A percentile compares a stretch with the other conserved stretches of the same genome.
Conservation (phyloP, 2,797 vertebrate genomes). For the Coracias cyanogaster region DNA sequence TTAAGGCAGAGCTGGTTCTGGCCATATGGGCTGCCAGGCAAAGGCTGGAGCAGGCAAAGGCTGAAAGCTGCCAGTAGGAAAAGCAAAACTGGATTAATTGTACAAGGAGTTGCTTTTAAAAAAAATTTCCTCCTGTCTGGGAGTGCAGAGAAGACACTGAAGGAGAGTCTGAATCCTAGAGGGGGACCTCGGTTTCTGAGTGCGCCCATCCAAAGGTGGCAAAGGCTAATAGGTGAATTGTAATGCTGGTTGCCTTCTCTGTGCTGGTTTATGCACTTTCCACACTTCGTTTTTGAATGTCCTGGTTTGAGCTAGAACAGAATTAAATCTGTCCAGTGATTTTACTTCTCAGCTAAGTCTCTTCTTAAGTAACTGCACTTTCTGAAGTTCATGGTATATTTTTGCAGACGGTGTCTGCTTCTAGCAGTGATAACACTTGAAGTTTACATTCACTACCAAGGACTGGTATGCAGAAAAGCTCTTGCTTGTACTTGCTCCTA, state of each 20-base stretch:
- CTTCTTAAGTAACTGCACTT: not conserved
- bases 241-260: not conserved
- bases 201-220: not conserved
- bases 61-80: not conserved
- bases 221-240: not conserved
- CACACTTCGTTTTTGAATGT: not conserved
- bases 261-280: not conserved
- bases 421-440: not conserved
- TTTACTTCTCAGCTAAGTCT: not conserved
- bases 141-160: not conserved
- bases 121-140: not conserved
- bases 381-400: not conserved
- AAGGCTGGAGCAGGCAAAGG: not conserved
- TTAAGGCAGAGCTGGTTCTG: not conserved
- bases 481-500: not conserved
- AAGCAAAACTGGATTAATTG: not conserved
- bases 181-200: not conserved
- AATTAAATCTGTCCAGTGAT: not conserved
- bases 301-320: not conserved
- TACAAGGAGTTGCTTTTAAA: not conserved
- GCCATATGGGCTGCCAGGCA: rapidly evolving
- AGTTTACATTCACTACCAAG: not conserved
- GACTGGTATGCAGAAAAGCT: not conserved
- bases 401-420: not conserved
- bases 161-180: rapidly evolving